A percentile compares a stretch with the other conserved stretches of the same genome.
Evolutionary conservation across 2,888 invertebrate genomes (phyloP).

Genomic region (Formica aserva): DNA sequence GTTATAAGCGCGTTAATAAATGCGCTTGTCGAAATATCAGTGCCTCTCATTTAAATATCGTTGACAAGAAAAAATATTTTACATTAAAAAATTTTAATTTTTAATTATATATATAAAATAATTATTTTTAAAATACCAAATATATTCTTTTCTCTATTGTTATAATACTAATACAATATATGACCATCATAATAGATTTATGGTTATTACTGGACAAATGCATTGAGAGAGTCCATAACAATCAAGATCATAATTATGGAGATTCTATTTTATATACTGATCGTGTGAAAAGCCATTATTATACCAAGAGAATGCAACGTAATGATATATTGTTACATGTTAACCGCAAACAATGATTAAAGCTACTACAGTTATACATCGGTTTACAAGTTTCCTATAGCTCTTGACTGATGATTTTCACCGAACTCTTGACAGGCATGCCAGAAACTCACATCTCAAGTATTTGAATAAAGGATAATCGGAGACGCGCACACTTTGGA

Average conservation of each 20-base stretch:
- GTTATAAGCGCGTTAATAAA: conserved; percentile 30
- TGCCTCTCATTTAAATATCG: neutral
- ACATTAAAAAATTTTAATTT: neutral
- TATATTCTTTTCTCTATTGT: neutral
- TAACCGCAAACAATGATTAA: conserved; percentile 27
- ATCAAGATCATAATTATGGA: conserved; percentile 27
- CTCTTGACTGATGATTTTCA: conserved; percentile 6
- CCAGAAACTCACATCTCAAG: conserved; percentile 9
- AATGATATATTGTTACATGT: conserved; percentile 41
- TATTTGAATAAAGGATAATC: neutral
- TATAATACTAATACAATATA: neutral
- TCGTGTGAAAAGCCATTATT: conserved; percentile 3
- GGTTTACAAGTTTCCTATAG: conserved; percentile 18
- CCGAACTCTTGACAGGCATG: conserved; percentile 32
- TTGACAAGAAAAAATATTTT: neutral
- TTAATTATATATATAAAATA: neutral
- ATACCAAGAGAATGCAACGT: conserved; percentile 23
- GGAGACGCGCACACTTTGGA: neutral
- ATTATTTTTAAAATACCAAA: neutral
- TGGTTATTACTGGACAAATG: neutral
- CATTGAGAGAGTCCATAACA: neutral
- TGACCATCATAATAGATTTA: neutral
- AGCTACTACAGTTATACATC: conserved; percentile 17
- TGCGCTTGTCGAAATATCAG: neutral
- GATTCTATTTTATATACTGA: neutral